phyloP scores from a whole-genome alignment of 2,113 vertebrate genomes.

The Periophthalmus modestus region DNA sequence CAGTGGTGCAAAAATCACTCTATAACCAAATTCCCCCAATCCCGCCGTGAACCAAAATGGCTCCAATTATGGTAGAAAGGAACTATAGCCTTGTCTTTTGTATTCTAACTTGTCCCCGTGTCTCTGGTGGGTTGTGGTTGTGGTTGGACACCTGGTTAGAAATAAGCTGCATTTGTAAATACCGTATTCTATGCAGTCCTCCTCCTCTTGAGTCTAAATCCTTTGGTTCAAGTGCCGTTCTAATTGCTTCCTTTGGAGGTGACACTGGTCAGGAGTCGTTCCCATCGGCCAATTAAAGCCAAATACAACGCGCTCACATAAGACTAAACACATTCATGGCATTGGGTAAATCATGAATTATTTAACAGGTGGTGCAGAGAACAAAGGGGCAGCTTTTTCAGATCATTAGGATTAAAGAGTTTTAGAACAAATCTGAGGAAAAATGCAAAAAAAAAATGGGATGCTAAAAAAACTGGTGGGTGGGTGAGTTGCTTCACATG shows the following conservation, averaged over 20 bases:
- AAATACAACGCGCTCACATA: constrained; percentile 20
- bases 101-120: background rate
- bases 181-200: background rate
- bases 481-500: background rate
- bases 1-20: constrained; percentile 9
- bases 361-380: constrained; percentile 45
- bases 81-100: background rate
- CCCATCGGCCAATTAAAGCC: constrained; percentile 39
- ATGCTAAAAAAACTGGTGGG: background rate
- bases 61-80: background rate
- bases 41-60: background rate
- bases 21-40: constrained; percentile 7
- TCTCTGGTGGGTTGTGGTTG: background rate
- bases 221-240: constrained; percentile 24
- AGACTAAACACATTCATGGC: constrained; percentile 23
- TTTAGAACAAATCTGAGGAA: background rate
- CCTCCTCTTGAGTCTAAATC: background rate
- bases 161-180: constrained; percentile 4
- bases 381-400: constrained; percentile 52
- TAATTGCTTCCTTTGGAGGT: constrained; percentile 28
- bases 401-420: constrained; percentile 35
- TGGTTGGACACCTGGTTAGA: background rate
- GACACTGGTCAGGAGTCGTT: constrained; percentile 33
- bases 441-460: background rate
- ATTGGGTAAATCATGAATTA: constrained; percentile 49